Percentiles rank a stretch among this genome's conserved stretches.
Conservation (phyloP, 2,113 vertebrate species). For the Anser brachyrhynchus region DNA sequence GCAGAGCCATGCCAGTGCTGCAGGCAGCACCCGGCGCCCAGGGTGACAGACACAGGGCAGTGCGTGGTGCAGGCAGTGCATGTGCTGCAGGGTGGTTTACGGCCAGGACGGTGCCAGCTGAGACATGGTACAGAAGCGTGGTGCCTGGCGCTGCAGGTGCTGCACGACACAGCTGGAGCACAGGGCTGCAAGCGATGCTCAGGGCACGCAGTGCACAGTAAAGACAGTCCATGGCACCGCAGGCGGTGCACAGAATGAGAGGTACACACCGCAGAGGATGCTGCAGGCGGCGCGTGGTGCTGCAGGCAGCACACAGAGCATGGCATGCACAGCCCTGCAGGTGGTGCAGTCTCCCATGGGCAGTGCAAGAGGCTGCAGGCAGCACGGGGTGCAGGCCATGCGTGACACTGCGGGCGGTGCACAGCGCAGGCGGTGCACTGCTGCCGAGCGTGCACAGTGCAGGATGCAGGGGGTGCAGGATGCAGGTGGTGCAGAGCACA, state of each 20-base stretch:
- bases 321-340: not conserved
- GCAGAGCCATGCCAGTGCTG: no score
- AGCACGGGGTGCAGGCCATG: fast-evolving
- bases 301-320: not conserved
- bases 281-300: not conserved
- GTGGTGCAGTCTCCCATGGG: not conserved
- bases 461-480: not conserved
- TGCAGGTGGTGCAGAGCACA: not conserved
- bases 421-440: no score
- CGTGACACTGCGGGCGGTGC: not conserved
- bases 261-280: not conserved
- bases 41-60: not conserved
- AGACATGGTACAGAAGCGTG: not conserved
- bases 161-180: no score
- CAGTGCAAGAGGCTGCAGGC: not conserved
- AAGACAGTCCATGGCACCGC: not conserved
- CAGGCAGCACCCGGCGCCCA: not conserved
- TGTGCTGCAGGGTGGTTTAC: not conserved
- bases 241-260: not conserved
- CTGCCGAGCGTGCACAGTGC: no score
- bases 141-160: not conserved
- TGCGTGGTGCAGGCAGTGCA: not conserved
- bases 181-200: not conserved
- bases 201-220: not conserved
- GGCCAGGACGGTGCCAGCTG: not conserved